phyloP scores from a whole-genome alignment of 1,140 invertebrate species.

The Drosophila navojoa region DNA sequence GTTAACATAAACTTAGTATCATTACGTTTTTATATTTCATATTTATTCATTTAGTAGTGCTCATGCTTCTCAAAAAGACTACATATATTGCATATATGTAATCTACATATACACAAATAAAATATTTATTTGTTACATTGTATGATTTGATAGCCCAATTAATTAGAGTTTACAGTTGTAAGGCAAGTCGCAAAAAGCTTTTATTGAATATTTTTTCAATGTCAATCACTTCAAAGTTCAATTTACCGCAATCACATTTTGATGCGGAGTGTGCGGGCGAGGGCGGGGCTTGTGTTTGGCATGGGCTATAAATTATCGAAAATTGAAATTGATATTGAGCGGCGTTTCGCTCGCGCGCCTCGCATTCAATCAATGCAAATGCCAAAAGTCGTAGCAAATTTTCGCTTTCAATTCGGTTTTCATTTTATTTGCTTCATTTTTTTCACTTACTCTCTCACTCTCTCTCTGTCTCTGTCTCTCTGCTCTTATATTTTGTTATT shows the following conservation, averaged over 20 bases:
- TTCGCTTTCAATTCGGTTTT: slow-evolving; percentile 34
- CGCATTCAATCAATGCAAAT: slow-evolving; percentile 75
- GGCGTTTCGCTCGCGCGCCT: slow-evolving; percentile 42
- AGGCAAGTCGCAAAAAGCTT: not conserved
- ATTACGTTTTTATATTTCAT: too few species aligned
- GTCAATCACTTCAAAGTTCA: slow-evolving; percentile 45
- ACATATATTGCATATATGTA: too few species aligned
- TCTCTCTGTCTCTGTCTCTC: not conserved
- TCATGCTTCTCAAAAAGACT: too few species aligned
- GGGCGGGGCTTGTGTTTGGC: slow-evolving; percentile 9
- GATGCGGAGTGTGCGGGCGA: too few species aligned
- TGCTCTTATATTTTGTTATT: slow-evolving; percentile 58
- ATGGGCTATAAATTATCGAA: slow-evolving; percentile 67
- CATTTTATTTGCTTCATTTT: slow-evolving; percentile 1
- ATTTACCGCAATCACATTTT: slow-evolving; percentile 54
- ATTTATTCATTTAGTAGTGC: too few species aligned
- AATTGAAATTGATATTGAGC: slow-evolving; percentile 62
- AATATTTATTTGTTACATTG: not conserved
- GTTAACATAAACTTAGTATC: too few species aligned
- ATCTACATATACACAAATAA: too few species aligned
- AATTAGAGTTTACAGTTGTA: not conserved
- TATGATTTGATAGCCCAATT: not conserved
- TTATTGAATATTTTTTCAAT: slow-evolving; percentile 10
- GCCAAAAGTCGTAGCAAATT: slow-evolving; percentile 69
- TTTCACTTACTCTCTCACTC: too few species aligned